Conservation (phyloP, 1,140 invertebrate genomes). For the Drosophila malerkotliana region DNA sequence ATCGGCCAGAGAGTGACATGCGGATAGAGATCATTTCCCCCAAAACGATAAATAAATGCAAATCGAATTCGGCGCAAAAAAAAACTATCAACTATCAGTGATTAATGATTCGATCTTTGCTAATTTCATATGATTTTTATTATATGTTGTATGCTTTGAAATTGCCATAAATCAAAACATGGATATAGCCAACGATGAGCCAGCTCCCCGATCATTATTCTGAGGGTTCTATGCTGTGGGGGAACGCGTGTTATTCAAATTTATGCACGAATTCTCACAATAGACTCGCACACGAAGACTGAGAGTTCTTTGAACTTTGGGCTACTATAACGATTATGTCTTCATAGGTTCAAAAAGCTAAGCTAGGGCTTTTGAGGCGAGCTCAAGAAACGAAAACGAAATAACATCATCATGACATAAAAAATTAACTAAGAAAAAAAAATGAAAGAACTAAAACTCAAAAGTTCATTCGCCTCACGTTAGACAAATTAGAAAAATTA, state of each 20-base stretch:
- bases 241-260: constrained; percentile 62
- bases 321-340: constrained; percentile 76
- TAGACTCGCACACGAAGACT: constrained; percentile 44
- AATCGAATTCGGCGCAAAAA: constrained; percentile 35
- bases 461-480: constrained; percentile 77
- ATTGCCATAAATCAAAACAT: constrained; percentile 42
- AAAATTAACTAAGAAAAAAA: constrained; percentile 33
- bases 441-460: constrained; percentile 52
- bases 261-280: constrained; percentile 80
- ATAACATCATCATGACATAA: constrained; percentile 79
- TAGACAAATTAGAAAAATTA: constrained; percentile 82
- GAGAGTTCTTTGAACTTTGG: constrained; percentile 76
- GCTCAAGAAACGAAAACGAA: constrained; percentile 72
- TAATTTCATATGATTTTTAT: constrained; percentile 44
- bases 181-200: constrained; percentile 21
- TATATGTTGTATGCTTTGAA: constrained; percentile 40
- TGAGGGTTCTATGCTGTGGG: constrained; percentile 21
- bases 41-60: constrained; percentile 38
- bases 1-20: constrained; percentile 10
- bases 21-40: constrained; percentile 25
- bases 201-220: constrained; percentile 14
- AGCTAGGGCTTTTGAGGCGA: constrained; percentile 43
- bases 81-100: constrained; percentile 12
- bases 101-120: constrained; percentile 38
- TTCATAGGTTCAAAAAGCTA: constrained; percentile 73